Conservation (phyloP, 1,140 invertebrate species). For the Conus betulinus region DNA sequence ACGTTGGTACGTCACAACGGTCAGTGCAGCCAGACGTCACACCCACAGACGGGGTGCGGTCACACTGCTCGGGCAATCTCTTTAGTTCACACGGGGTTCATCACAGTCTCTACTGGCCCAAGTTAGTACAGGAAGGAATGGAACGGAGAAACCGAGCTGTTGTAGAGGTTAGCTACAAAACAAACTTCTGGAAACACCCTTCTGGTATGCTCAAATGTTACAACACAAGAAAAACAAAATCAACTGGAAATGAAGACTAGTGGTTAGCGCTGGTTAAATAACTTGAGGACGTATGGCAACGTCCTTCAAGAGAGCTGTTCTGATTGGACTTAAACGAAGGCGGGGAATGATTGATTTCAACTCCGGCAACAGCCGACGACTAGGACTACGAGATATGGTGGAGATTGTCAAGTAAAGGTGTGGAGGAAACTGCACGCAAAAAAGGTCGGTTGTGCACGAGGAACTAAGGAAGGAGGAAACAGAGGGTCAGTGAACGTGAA, state of each 20-base stretch:
- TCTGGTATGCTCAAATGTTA: neutral
- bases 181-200: neutral
- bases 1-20: no score
- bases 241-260: neutral
- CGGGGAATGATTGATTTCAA: no score
- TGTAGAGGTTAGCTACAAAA: neutral
- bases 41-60: no score
- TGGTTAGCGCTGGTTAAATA: neutral
- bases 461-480: neutral
- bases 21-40: no score
- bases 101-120: neutral
- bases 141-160: neutral
- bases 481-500: neutral
- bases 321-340: neutral
- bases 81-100: neutral
- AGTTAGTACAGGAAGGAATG: neutral
- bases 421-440: neutral
- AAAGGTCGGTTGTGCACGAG: neutral
- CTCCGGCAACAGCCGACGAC: no score
- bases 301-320: neutral
- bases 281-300: neutral
- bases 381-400: neutral
- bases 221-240: neutral
- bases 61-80: no score
- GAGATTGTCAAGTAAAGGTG: neutral